phyloP scores from a whole-genome alignment of 2,888 invertebrate species.

The Polymixis flavicincta region DNA sequence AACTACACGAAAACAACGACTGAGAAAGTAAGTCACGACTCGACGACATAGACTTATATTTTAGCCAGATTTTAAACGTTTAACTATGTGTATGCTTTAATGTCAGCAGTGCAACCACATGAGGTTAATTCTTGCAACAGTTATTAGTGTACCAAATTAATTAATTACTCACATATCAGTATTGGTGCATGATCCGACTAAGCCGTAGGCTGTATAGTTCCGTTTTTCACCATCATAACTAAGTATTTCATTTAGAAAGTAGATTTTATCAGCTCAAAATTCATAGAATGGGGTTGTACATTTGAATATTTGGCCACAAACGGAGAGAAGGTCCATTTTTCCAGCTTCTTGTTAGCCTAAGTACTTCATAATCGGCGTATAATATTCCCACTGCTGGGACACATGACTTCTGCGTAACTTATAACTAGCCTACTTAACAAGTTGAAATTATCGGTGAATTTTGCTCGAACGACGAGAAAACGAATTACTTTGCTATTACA shows the following conservation, averaged over 20 bases:
- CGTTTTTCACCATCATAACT: neutral
- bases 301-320: constrained; percentile 3
- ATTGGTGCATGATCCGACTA: neutral
- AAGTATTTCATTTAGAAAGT: neutral
- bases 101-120: neutral
- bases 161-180: neutral
- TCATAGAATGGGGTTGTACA: neutral
- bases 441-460: neutral
- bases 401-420: too few relatives aligned
- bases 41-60: neutral
- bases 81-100: neutral
- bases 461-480: neutral
- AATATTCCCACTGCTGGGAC: too few relatives aligned
- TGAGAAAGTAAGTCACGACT: neutral
- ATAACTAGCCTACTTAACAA: neutral
- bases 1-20: neutral
- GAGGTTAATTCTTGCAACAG: neutral
- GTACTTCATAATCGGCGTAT: too few relatives aligned
- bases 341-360: neutral
- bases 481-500: neutral
- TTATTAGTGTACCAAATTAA: neutral
- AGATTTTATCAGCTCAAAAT: neutral
- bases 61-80: neutral
- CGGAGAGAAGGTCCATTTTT: neutral
- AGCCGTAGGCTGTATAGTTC: neutral